phyloP scores from a whole-genome alignment of 2,797 vertebrate species.

The Ispidina lecontei region DNA sequence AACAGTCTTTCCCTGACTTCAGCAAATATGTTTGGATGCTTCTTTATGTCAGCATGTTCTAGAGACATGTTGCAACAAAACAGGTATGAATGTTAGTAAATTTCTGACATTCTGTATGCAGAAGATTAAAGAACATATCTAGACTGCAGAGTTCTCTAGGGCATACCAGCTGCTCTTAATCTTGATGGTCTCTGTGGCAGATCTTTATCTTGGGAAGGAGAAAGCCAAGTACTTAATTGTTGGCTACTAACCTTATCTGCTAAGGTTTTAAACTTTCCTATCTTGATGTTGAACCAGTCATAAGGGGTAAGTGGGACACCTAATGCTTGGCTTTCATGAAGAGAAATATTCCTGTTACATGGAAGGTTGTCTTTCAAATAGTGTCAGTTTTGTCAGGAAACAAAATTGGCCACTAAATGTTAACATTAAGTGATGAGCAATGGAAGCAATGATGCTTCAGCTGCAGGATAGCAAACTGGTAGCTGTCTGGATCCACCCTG shows the following conservation, averaged over 20 bases:
- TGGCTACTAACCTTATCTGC: background rate
- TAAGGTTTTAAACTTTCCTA: background rate
- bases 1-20: conserved; percentile 36
- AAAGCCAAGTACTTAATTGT: background rate
- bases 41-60: conserved; percentile 25
- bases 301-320: background rate
- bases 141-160: background rate
- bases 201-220: conserved; percentile 4
- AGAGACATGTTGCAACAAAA: conserved; percentile 49
- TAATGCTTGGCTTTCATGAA: background rate
- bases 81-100: conserved; percentile 30
- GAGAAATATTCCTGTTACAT: background rate
- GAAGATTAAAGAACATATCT: conserved; percentile 2
- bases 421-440: background rate
- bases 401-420: background rate
- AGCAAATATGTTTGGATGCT: conserved; percentile 36
- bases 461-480: background rate
- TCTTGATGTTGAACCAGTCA: background rate
- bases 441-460: background rate
- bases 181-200: background rate
- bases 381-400: background rate
- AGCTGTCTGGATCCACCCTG: background rate
- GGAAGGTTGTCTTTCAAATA: background rate
- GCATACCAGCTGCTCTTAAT: background rate
- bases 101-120: conserved; percentile 43